Base-by-base conservation (phyloP, 2,113 vertebrate species). In the Arothron firmamentum region DNA sequence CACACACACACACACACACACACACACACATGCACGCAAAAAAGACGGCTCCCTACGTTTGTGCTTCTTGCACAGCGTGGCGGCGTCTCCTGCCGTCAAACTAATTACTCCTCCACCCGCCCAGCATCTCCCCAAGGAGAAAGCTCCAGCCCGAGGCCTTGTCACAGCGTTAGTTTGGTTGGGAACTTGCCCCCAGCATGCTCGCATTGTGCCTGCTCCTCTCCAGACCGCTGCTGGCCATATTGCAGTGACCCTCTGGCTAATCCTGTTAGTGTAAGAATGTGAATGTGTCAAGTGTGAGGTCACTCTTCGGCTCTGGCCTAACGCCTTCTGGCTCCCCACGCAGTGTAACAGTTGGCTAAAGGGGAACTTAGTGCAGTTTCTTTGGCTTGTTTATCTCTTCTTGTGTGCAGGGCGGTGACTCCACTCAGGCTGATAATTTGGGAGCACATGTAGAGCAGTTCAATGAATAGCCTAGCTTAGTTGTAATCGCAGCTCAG, bases 181-280 rank as follows among this genome's bases (percentile, higher is more conserved):
- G 16, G 15, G 62, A 61, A 65, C 50, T 67, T 47, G 66, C 74
- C 65, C 52, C 51, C 34, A 53, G 67, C 65, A 21, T 55, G 53
- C 20, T 61, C 61, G 45, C 16, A 58, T 67, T 58, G 13, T 70
- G 43, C 67, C 60, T 6, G 47, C 56, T 63, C 3, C 15, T 52
- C 50, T 78, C 50, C 58, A 74, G 72, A 72, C 77, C 62, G 66
- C 59, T 59, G 59, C 67, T 57, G 54, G 69, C 65, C 65, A 65
- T 57, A 49, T 56, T 73, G 51, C 52, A 31, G 64, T 74, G 67
- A 74, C 72, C 75, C 74, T 46, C 55, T 62, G 67, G 77, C 62
- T 79, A 78, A 82, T 83, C 77, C 65, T 71, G 65, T 84, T 84
- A 84, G 72, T 21, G 17, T 47, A 38, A 23, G 55, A 68, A 48